These are phyloP conservation scores for Pachydiplax longipennis DNA, from an alignment of 2,888 invertebrate genomes.

Conservation along the genomic window DNA sequence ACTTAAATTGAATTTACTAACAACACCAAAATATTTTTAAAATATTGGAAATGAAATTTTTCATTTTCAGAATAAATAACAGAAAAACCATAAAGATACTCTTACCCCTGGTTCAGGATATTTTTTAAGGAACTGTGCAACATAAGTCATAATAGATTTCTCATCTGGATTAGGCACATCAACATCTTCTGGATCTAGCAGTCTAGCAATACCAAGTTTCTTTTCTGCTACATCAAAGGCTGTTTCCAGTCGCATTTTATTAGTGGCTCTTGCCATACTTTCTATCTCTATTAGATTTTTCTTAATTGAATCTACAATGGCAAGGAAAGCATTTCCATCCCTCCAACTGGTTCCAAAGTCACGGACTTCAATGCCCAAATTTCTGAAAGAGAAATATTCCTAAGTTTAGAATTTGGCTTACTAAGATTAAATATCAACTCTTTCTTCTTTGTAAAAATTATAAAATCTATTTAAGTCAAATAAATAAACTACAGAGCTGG, in stretches of 20 bases:
- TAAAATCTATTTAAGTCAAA: too few species aligned
- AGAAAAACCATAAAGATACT: not conserved
- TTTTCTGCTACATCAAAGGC: slow-evolving; percentile 93
- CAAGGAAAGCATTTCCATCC: slow-evolving; percentile 94
- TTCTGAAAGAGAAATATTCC: slow-evolving; percentile 64
- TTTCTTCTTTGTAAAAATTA: not conserved
- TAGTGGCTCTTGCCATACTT: slow-evolving; percentile 78
- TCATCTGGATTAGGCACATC: slow-evolving; percentile 96
- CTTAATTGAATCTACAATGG: slow-evolving; percentile 93
- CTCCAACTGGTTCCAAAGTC: slow-evolving; percentile 97
- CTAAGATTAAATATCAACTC: not conserved
- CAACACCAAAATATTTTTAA: too few species aligned
- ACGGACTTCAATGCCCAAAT: slow-evolving; percentile 84
- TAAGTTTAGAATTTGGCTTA: not conserved
- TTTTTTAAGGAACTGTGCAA: slow-evolving; percentile 96
- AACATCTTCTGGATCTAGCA: slow-evolving; percentile 94
- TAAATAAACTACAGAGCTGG: too few species aligned
- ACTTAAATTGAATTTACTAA: too few species aligned
- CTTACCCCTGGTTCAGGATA: slow-evolving; percentile 78
- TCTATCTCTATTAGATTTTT: slow-evolving; percentile 90
- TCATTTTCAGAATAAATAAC: too few species aligned
- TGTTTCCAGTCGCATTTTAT: slow-evolving; percentile 84
- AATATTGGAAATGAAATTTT: too few species aligned
- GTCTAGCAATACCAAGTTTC: slow-evolving; percentile 87
- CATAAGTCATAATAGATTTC: slow-evolving; percentile 97